Percentiles rank a stretch among this genome's conserved stretches.
Evolutionary conservation across 2,888 invertebrate genomes (phyloP).

Genomic region (Elegia similella): DNA sequence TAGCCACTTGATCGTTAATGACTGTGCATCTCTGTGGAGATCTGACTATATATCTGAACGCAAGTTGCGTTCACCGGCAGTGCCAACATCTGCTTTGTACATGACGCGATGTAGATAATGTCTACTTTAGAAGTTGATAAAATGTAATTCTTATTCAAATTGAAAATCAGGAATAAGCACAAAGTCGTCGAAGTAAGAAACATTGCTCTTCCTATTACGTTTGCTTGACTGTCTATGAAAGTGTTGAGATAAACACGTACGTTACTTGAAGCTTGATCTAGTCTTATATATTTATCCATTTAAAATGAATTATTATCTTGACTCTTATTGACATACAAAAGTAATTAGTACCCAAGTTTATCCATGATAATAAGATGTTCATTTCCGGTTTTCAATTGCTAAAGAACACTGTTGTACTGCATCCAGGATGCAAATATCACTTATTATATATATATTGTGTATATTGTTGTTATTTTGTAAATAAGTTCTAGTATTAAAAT

Average conservation of each 20-base stretch:
- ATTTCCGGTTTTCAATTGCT: not conserved
- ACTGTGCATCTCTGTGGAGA: conserved; percentile 38
- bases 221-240: not conserved
- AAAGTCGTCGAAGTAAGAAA: too few relatives aligned
- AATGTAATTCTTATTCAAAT: conserved; percentile 31
- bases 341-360: not conserved
- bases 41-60: conserved; percentile 40
- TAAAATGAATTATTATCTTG: not conserved
- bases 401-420: not conserved
- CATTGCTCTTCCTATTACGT: too few relatives aligned
- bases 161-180: not conserved
- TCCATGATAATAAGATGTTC: not conserved
- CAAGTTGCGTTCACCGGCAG: conserved; percentile 43
- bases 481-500: conserved; percentile 57
- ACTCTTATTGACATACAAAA: not conserved
- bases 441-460: conserved; percentile 33
- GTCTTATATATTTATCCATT: not conserved
- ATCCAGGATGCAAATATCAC: not conserved
- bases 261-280: not conserved
- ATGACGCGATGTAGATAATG: conserved; percentile 27
- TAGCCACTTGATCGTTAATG: conserved; percentile 64
- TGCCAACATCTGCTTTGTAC: conserved; percentile 37
- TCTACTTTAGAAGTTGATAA: conserved; percentile 29
- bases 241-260: not conserved
- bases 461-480: conserved; percentile 54